phyloP scores from a whole-genome alignment of 2,888 invertebrate species.

The Argyresthia goedartella region DNA sequence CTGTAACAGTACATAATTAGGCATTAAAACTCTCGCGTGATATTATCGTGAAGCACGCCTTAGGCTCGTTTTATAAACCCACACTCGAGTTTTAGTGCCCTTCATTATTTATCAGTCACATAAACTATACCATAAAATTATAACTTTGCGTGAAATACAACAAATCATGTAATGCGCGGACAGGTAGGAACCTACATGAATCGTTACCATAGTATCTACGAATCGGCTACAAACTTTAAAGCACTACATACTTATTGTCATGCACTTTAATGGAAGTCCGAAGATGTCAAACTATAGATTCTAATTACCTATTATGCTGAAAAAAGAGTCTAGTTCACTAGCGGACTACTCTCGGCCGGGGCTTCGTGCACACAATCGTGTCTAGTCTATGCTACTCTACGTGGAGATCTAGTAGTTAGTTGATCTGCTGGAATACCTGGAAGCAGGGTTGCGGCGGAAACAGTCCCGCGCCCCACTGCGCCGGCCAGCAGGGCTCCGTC shows the following conservation, averaged over 20 bases:
- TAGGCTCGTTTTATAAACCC: too few relatives aligned
- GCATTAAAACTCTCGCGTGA: too few relatives aligned
- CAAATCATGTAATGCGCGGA: too few relatives aligned
- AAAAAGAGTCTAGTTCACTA: slow-evolving; percentile 15
- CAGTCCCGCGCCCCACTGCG: slow-evolving; percentile 50
- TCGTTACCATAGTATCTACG: too few relatives aligned
- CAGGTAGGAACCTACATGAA: too few relatives aligned
- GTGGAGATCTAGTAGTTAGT: slow-evolving; percentile 52
- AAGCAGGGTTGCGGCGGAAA: slow-evolving; percentile 65
- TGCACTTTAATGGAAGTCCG: slow-evolving; percentile 33
- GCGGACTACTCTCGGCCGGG: background rate
- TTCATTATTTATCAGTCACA: too few relatives aligned
- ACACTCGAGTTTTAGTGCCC: too few relatives aligned
- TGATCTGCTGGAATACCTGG: slow-evolving; percentile 71
- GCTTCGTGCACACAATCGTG: slow-evolving; percentile 22
- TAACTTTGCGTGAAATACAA: too few relatives aligned
- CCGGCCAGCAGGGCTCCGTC: slow-evolving; percentile 44
- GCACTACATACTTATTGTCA: slow-evolving; percentile 60
- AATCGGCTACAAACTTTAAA: slow-evolving; percentile 15
- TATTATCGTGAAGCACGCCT: too few relatives aligned
- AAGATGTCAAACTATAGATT: background rate
- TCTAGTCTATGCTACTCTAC: slow-evolving; percentile 11
- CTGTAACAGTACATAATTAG: too few relatives aligned
- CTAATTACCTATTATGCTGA: slow-evolving; percentile 14
- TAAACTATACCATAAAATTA: too few relatives aligned